Evolutionary conservation across 2,797 vertebrate genomes (phyloP).

Genomic region (Zonotrichia albicollis): DNA sequence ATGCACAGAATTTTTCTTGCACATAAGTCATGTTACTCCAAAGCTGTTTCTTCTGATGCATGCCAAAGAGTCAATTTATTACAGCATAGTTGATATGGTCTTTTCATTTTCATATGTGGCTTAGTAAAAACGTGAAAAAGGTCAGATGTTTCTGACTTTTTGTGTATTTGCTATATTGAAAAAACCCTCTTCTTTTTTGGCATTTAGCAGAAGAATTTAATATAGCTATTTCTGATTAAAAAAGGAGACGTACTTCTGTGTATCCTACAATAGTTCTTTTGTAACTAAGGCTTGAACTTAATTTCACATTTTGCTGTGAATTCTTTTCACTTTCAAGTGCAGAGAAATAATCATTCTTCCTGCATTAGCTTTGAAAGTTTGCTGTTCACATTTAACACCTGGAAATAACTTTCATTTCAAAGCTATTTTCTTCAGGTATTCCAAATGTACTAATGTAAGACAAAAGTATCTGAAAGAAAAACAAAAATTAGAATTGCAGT

Average conservation of each 20-base stretch:
- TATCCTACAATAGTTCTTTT: not conserved
- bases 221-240: not conserved
- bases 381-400: not conserved
- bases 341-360: not conserved
- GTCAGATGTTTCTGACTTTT: not conserved
- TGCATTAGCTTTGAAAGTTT: slow-evolving; percentile 1
- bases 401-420: not conserved
- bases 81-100: not conserved
- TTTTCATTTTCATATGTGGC: not conserved
- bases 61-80: not conserved
- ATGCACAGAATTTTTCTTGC: not conserved
- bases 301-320: slow-evolving; percentile 2
- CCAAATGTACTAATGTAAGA: not conserved
- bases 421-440: not conserved
- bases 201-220: not conserved
- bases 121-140: not conserved
- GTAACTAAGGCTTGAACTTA: not conserved
- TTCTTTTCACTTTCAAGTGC: slow-evolving; percentile 21
- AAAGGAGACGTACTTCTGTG: not conserved
- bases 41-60: not conserved
- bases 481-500: not conserved
- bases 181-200: not conserved
- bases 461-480: not conserved
- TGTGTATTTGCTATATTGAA: not conserved
- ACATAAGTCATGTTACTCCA: not conserved